Evolutionary conservation across 1,140 invertebrate genomes (phyloP).

Genomic region (Battus philenor): DNA sequence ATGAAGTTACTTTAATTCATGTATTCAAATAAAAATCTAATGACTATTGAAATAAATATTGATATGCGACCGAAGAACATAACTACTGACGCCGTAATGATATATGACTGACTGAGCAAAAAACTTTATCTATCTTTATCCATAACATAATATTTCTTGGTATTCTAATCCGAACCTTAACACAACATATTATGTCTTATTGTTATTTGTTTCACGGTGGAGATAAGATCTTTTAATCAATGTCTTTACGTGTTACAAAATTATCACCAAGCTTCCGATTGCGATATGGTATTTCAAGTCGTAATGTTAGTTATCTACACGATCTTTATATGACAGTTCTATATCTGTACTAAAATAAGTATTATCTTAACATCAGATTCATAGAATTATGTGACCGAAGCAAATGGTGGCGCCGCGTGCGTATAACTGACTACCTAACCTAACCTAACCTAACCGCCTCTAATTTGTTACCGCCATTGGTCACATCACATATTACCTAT

Average conservation of each 20-base stretch:
- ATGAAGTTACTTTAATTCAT: no score
- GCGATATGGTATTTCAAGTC: constrained; percentile 15
- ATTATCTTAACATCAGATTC: neutral
- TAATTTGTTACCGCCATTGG: no score
- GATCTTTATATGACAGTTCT: neutral
- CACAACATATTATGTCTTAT: neutral
- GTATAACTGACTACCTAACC: no score
- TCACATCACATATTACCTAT: no score
- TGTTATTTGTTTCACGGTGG: neutral
- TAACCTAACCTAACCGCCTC: no score
- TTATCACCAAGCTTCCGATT: constrained; percentile 14
- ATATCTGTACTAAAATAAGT: neutral
- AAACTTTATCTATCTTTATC: neutral
- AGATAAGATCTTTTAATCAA: constrained; percentile 1
- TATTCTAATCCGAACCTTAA: neutral
- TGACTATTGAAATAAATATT: no score
- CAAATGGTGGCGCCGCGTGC: no score
- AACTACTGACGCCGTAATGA: constrained; percentile 9
- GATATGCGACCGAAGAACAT: no score
- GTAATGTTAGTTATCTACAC: constrained; percentile 4
- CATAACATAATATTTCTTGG: neutral
- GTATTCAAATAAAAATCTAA: no score
- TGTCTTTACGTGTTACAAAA: constrained; percentile 2
- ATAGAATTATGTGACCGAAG: no score
- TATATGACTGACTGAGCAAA: constrained; percentile 9